A percentile compares a stretch with the other conserved stretches of the same genome.
phyloP scores from a whole-genome alignment of 2,113 vertebrate species.

The Phoxinus phoxinus region DNA sequence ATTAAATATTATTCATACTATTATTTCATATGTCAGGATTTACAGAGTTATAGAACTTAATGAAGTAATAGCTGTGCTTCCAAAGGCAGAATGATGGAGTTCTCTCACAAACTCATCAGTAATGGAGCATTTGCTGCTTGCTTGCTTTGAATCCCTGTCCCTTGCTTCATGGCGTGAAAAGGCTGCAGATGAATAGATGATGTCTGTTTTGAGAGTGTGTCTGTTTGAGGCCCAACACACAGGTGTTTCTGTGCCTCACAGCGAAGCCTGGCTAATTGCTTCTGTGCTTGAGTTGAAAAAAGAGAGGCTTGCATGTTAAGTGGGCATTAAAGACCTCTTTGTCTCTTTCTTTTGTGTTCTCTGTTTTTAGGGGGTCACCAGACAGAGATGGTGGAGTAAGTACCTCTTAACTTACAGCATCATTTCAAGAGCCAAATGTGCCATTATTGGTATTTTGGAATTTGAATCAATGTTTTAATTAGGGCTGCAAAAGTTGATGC shows the following conservation, averaged over 20 bases:
- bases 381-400: constrained; percentile 96
- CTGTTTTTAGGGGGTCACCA: constrained; percentile 88
- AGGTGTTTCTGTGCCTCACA: constrained; percentile 18
- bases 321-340: constrained; percentile 44
- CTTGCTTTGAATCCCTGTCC: neutral
- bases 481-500: neutral
- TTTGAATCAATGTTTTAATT: neutral
- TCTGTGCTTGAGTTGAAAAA: constrained; percentile 46
- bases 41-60: neutral
- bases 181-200: neutral
- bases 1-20: neutral
- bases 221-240: neutral
- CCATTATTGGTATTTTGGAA: constrained; percentile 13
- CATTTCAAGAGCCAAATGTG: neutral
- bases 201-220: constrained; percentile 9
- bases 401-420: constrained; percentile 61
- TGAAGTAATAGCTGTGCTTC: neutral
- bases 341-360: constrained; percentile 36
- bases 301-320: constrained; percentile 26
- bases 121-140: neutral
- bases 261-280: constrained; percentile 41
- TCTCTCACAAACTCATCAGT: neutral
- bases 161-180: neutral
- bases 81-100: neutral
- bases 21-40: neutral